Evolutionary conservation across 2,888 invertebrate genomes (phyloP).

Genomic region (Hypselothyrea guttata): DNA sequence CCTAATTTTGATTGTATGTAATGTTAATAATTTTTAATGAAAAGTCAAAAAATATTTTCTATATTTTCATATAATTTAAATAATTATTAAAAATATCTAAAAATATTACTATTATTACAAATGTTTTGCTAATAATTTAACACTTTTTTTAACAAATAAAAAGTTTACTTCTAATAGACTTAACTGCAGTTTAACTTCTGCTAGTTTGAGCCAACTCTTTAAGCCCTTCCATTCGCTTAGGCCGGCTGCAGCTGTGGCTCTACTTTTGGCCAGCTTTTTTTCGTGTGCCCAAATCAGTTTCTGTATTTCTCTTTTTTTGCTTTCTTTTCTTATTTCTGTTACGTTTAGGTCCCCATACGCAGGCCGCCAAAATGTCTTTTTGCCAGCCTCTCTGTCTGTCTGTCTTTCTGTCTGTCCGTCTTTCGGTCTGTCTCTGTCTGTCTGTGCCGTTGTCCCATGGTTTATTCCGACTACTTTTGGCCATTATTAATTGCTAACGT

Average conservation of each 20-base stretch:
- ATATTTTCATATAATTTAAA: neutral
- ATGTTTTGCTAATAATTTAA: no score
- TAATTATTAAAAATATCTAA: no score
- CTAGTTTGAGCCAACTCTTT: slow-evolving; percentile 5
- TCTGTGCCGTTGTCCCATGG: slow-evolving; percentile 16
- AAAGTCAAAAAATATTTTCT: neutral
- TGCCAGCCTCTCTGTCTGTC: neutral
- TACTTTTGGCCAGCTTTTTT: slow-evolving; percentile 18
- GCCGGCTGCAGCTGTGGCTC: slow-evolving; percentile 44
- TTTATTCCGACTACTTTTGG: slow-evolving; percentile 57
- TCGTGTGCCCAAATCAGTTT: slow-evolving; percentile 50
- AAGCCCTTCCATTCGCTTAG: slow-evolving; percentile 15
- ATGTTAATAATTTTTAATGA: no score
- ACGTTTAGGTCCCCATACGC: slow-evolving; percentile 63
- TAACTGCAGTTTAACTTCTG: neutral
- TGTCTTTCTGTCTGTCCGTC: slow-evolving; percentile 13
- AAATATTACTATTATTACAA: no score
- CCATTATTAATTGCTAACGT: slow-evolving; percentile 77
- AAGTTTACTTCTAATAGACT: neutral
- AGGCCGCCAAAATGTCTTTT: slow-evolving; percentile 58
- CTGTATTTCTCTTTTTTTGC: slow-evolving; percentile 11
- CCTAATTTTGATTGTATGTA: no score
- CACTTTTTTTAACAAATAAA: no score
- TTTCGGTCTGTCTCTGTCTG: slow-evolving; percentile 6
- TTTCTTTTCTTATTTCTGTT: slow-evolving; percentile 18